Evolutionary conservation across 1,140 invertebrate species (phyloP).

Genomic region (Sogatella furcifera): DNA sequence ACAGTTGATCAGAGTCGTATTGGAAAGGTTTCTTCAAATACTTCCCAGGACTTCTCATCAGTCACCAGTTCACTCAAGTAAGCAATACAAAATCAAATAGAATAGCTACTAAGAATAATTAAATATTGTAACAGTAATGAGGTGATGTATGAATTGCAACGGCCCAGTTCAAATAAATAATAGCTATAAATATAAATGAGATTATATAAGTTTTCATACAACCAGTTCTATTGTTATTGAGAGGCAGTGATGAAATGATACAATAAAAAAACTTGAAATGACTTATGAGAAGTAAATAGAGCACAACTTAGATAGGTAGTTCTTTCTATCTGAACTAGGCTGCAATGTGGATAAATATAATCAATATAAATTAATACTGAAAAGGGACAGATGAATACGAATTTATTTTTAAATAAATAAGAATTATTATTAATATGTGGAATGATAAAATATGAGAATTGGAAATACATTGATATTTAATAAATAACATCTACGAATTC

Average conservation of each 20-base stretch:
- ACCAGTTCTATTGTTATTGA: background rate
- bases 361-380: too few relatives aligned
- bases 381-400: too few relatives aligned
- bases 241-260: background rate
- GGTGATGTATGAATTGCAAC: background rate
- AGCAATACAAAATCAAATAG: background rate
- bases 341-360: background rate
- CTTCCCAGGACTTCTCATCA: background rate
- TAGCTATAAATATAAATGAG: background rate
- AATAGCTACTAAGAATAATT: background rate
- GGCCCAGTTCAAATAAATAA: conserved; percentile 1
- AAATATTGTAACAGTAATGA: background rate
- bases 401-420: too few relatives aligned
- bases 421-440: too few relatives aligned
- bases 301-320: background rate
- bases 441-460: too few relatives aligned
- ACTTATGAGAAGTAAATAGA: background rate
- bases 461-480: too few relatives aligned
- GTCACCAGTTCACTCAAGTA: background rate
- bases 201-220: background rate
- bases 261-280: background rate
- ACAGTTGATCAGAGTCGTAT: background rate
- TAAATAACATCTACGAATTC: too few relatives aligned
- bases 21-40: background rate
- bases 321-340: background rate